Evolutionary conservation across 2,113 vertebrate genomes (phyloP), one percentile per base, ranked within the genome.

Genomic region (Nettapus auritus): DNA sequence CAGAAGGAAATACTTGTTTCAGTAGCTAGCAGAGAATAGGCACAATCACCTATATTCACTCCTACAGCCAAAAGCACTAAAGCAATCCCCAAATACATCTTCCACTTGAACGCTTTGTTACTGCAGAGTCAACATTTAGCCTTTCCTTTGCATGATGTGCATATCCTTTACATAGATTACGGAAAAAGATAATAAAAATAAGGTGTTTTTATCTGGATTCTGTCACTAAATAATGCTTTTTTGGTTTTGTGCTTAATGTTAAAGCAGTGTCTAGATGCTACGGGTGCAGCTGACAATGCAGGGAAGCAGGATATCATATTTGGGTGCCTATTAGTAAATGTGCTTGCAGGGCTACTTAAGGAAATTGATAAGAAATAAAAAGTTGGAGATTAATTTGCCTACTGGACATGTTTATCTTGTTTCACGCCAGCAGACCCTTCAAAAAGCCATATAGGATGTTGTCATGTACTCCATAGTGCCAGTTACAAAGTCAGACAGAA

Each of bases 1-100:
- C 88, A 86, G 80, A 50, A 92, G 86, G 82, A 88, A 63, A 42
- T 59, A 9, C 73, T 78, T 86, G 83, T 86, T 90, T 88, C 71
- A 86, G 83, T 62, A 75, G 86, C 60, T 66, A 9, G 55, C 17
- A 81, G 83, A 60, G 68, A 68, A 78, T 29, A 79, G 77, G 13
- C 56, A 52, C 48, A 63, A 63, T 93, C 83, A 55, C 79, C 63
- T 86, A 6, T 13, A 20, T 18, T 86, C 46, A 22, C 40, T 85
- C 48, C 50, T 76, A 11, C 60, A 86, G 59, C 53, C 78, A 60
- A 56, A 79, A 79, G 78, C 57, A 79, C 53, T 73, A 34, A 89
- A 66, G 5, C 33, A 16, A 73, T 77, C 55, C 67, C 31, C 63
- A 73, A 46, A 53, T 69, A 7, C 59, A 55, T 71, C 57, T 73